phyloP scores from a whole-genome alignment of 2,113 vertebrate genomes.

The Lycaon pictus region DNA sequence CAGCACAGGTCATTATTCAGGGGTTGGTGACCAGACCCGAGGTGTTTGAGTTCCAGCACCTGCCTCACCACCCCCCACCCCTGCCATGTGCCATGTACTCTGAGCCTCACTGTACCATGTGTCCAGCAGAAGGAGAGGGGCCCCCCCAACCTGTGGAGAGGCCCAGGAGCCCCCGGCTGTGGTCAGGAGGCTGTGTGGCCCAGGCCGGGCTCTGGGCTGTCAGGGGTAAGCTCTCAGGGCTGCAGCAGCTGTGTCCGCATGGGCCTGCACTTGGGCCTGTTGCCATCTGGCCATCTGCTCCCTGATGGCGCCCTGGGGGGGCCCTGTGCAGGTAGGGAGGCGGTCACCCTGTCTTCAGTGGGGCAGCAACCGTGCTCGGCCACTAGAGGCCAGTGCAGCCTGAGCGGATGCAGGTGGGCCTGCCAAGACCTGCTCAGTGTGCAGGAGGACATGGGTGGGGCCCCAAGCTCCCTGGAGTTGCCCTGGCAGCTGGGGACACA shows the following conservation, averaged over 20 bases:
- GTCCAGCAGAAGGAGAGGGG: background rate
- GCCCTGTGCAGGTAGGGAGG: background rate
- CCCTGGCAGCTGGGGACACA: background rate
- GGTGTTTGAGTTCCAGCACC: constrained; percentile 67
- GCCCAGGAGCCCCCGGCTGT: background rate
- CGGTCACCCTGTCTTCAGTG: rapidly evolving
- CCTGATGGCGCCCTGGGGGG: rapidly evolving
- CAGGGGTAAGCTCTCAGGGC: background rate
- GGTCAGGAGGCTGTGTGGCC: background rate
- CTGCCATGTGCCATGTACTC: rapidly evolving
- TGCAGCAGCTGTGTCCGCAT: rapidly evolving
- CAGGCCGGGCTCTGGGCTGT: background rate
- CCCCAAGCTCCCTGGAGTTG: background rate
- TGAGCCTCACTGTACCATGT: background rate
- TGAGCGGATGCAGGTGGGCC: rapidly evolving
- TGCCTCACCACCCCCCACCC: background rate
- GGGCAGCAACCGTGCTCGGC: background rate
- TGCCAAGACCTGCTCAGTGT: rapidly evolving
- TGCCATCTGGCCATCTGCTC: background rate
- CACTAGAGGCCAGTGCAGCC: constrained; percentile 78
- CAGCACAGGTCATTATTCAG: background rate
- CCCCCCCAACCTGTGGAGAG: background rate
- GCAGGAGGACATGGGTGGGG: rapidly evolving
- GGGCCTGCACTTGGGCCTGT: rapidly evolving
- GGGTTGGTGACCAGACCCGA: background rate